A percentile compares a stretch with the other conserved stretches of the same genome.
These are phyloP conservation scores for Beris chalybata DNA, from an alignment of 2,888 invertebrate genomes.

Conservation along the genomic window DNA sequence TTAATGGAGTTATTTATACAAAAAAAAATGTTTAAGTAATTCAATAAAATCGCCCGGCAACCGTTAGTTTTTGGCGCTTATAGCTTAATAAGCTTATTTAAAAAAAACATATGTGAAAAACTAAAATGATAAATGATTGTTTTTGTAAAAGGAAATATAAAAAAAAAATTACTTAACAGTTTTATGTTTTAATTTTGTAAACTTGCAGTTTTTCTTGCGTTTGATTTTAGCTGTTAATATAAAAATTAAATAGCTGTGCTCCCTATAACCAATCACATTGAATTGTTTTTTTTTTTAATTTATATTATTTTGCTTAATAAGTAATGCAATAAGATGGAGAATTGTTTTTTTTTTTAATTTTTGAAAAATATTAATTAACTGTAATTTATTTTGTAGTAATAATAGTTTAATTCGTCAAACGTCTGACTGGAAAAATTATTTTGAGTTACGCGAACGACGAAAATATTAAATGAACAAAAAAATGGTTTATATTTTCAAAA, in stretches of 20 bases:
- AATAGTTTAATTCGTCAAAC: no score
- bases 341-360: neutral
- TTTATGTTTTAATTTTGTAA: neutral
- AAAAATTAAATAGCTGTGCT: constrained; percentile 30
- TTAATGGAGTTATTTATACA: no score
- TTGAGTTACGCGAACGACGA: neutral
- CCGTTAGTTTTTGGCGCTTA: constrained; percentile 13
- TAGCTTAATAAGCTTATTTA: constrained; percentile 13
- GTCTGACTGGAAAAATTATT: no score
- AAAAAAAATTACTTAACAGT: neutral
- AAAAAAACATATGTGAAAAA: neutral
- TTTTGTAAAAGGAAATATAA: constrained; percentile 3
- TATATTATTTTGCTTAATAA: neutral
- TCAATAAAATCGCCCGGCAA: constrained; percentile 14
- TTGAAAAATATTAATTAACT: neutral
- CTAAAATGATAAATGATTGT: neutral
- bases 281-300: constrained; percentile 3
- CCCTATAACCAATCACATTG: constrained; percentile 35
- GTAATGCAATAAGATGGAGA: neutral
- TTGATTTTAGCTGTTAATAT: constrained; percentile 3
- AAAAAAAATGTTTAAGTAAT: neutral
- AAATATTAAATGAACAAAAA: no score
- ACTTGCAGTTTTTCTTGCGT: neutral
- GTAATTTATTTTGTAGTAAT: no score
- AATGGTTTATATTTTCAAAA: no score